Evolutionary conservation across 2,113 vertebrate genomes (phyloP), one percentile per base, ranked within the genome.

Genomic region (Morphnarchus princeps): DNA sequence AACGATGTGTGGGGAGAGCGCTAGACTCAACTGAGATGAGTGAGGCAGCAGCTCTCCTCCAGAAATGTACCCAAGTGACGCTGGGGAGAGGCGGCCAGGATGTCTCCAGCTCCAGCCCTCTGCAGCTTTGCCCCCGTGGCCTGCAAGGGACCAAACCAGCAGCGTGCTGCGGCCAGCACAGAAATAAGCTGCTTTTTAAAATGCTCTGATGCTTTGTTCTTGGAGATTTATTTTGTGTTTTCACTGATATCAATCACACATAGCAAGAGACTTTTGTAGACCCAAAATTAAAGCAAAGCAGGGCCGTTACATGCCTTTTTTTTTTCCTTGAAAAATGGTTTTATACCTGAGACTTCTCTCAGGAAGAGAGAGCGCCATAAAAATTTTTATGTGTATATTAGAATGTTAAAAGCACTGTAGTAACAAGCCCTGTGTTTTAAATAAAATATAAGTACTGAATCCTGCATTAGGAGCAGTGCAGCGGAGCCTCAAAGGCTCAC

Each of bases 341-440:
- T 82, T 84, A 79, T 95, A 79, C 65, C 42, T 84, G 36, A 82
- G 69, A 78, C 50, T 87, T 96, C 83, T 95, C 63, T 93, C 74
- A 91, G 89, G 89, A 82, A 87, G 80, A 67, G 58, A 92, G 45
- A 5, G 7, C 0, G 1, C 55, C 24, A 45, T 93, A 93, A 96
- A 95, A 82, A 15, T 76, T 92, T 92, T 91, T 93, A 84, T 82
- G 50, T n/a, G 38, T 82, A 19, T 58, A 71, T 91, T 95, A 94
- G 80, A 92, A 87, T 54, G 84, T 69, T 92, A 95, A 96, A 95
- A 96, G 59, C 55, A 84, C 80, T 84, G 69, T 71, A 82, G 54
- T 91, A 94, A 95, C 45, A 91, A 91, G 65, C 43, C 70, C 47
- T 91, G 55, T 84, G 70, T 89, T 96, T 93, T 89, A 94, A 94